Percentiles rank a stretch among this genome's conserved stretches.
Conservation (phyloP, 2,888 invertebrate genomes). For the Desoria tigrina region DNA sequence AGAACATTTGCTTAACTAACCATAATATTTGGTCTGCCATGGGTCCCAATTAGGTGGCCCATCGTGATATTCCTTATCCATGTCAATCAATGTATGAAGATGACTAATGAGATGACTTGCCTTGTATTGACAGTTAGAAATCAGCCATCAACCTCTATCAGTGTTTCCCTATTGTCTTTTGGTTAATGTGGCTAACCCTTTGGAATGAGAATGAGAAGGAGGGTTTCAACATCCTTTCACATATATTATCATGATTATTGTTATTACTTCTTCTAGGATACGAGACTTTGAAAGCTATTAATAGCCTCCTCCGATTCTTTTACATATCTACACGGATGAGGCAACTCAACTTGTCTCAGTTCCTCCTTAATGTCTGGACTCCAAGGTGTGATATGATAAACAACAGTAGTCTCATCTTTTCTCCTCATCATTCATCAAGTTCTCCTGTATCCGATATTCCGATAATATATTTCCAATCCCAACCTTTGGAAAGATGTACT, state of each 20-base stretch:
- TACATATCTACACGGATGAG: no score
- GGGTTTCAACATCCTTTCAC: not conserved
- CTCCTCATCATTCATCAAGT: slow-evolving; percentile 20
- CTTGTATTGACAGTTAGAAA: slow-evolving; percentile 41
- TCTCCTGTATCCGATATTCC: no score
- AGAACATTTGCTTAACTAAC: slow-evolving; percentile 25
- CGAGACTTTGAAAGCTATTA: no score
- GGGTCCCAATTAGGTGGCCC: slow-evolving; percentile 51
- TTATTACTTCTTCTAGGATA: no score
- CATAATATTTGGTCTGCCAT: slow-evolving; percentile 22
- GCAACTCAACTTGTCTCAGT: not conserved
- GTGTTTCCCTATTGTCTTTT: slow-evolving; percentile 3
- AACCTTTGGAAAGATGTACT: no score
- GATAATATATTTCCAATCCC: not conserved
- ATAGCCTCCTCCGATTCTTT: no score
- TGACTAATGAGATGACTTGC: slow-evolving; percentile 50
- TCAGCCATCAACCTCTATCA: slow-evolving; percentile 1
- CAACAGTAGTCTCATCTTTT: slow-evolving; percentile 19
- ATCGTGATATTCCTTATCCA: slow-evolving; percentile 46
- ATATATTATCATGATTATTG: not conserved
- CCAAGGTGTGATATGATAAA: slow-evolving; percentile 23
- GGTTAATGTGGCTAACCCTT: slow-evolving; percentile 1
- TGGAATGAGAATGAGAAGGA: slow-evolving; percentile 2
- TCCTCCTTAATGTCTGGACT: slow-evolving; percentile 6
- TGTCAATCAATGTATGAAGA: slow-evolving; percentile 49